Base-by-base conservation (phyloP, 2,113 vertebrate species). In the Vidua macroura region DNA sequence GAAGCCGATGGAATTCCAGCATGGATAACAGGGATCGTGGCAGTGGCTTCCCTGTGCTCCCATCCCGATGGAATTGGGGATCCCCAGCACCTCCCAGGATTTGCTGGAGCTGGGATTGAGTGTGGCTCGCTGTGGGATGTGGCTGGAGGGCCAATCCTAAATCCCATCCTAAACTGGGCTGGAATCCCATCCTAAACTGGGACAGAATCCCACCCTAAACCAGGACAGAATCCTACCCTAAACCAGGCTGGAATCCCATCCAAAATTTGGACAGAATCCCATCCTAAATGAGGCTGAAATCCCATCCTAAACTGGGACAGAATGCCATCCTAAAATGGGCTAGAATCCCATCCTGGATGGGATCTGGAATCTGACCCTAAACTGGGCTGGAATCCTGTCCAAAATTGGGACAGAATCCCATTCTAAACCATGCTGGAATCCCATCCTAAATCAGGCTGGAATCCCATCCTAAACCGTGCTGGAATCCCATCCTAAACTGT, bases 291-390 rank as follows among this genome's bases (percentile, higher is more conserved):
- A 0, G 3, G 33, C 2, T 1, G 3, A 6, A 22, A 64, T 67
- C 16, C 4, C 27, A 21, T 31, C 19, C 39, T 22, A 64, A 49
- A 12, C 2, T 8, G 27, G 27, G 33, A 4, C 18, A 16, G 64
- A 67, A 46, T 25, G 31, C 31, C 25, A 25, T 11, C 28, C 8
- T 3, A 35, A 74, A 23, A 10, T 0, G 0, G 1, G 10, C 0
- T 5, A 1, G 27, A 21, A 63, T 52, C 25, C 25, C 48, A 46
- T 20, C 19, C 44, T n/a, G n/a, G n/a, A n/a, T n/a, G n/a, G n/a
- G n/a, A n/a, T n/a, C n/a, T n/a, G n/a, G 20, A 48, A 58, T 59
- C 11, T 6, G 7, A 13, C 17, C 19, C 41, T 6, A 44, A 44
- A n/a, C 3, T 0, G 1, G 0, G 15, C 8, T 8, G 2, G 35